A percentile compares a stretch with the other conserved stretches of the same genome.
These are phyloP conservation scores for Drosophila insularis DNA, from an alignment of 1,140 invertebrate genomes.

Conservation along the genomic window DNA sequence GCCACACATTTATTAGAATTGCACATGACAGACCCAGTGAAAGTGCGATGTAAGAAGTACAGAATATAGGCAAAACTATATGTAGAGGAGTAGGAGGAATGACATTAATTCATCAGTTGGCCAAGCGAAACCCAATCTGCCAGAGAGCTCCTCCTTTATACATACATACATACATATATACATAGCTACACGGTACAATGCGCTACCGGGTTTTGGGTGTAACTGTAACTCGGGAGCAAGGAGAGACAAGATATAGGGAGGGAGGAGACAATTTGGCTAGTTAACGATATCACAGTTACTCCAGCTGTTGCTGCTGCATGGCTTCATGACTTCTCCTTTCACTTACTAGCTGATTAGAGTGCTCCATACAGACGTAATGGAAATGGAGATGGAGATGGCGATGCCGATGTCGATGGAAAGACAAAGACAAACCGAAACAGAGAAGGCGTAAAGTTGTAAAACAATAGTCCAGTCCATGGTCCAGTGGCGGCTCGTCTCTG, in stretches of 20 bases:
- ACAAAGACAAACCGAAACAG: background rate
- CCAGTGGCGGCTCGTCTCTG: slow-evolving; percentile 38
- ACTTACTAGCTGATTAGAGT: slow-evolving; percentile 65
- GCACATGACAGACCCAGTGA: slow-evolving; percentile 48
- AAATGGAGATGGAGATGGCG: background rate
- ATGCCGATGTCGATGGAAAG: slow-evolving; percentile 2
- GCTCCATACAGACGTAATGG: slow-evolving; percentile 2
- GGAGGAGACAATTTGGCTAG: slow-evolving; percentile 54
- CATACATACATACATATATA: background rate
- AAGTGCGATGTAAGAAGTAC: slow-evolving; percentile 25
- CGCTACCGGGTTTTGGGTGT: slow-evolving; percentile 75
- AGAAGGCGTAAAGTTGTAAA: slow-evolving; percentile 44
- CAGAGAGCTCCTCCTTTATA: background rate
- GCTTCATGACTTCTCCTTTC: slow-evolving; percentile 75
- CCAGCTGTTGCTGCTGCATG: slow-evolving; percentile 42
- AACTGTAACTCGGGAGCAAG: slow-evolving; percentile 23
- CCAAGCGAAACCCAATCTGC: slow-evolving; percentile 38
- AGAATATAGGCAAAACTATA: slow-evolving; percentile 1
- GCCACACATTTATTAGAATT: slow-evolving; percentile 61
- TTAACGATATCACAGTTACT: slow-evolving; percentile 63
- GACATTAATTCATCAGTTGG: slow-evolving; percentile 18
- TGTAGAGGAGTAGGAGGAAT: slow-evolving; percentile 24
- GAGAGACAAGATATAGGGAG: background rate
- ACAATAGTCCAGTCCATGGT: slow-evolving; percentile 53
- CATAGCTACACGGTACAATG: slow-evolving; percentile 55